Evolutionary conservation across 2,888 invertebrate species (phyloP).

Genomic region (Stenoptilia bipunctidactyla): DNA sequence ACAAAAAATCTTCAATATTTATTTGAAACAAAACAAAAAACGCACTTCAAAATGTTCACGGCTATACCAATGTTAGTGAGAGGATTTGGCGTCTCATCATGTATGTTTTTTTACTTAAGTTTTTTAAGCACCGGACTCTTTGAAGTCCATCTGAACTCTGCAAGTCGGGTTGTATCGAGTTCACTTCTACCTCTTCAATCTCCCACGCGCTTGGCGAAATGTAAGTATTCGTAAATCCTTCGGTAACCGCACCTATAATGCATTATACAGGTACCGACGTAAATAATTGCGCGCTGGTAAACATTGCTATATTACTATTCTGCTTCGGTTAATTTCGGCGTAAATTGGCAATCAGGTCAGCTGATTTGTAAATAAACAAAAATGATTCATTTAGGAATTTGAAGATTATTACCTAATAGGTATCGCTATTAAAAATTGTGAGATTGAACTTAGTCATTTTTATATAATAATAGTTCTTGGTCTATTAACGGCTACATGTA

Average conservation of each 20-base stretch:
- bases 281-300: too few species aligned
- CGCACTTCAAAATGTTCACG: background rate
- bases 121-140: conserved; percentile 13
- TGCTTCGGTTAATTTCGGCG: too few species aligned
- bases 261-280: conserved; percentile 1
- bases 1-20: conserved; percentile 4
- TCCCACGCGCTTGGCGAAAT: conserved; percentile 41
- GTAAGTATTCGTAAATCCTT: conserved; percentile 24
- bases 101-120: too few species aligned
- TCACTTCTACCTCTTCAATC: conserved; percentile 34
- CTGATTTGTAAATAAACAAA: too few species aligned
- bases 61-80: background rate
- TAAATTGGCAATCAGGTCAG: too few species aligned
- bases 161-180: conserved; percentile 24
- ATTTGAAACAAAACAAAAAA: background rate
- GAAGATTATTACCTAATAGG: too few species aligned
- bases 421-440: too few species aligned
- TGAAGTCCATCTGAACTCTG: conserved; percentile 36
- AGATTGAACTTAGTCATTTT: too few species aligned
- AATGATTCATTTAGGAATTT: too few species aligned
- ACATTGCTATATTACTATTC: too few species aligned
- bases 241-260: conserved; percentile 37
- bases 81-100: background rate
- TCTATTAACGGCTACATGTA: too few species aligned
- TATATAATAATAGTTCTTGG: too few species aligned